Evolutionary conservation across 2,888 invertebrate species (phyloP).

Genomic region (Ophion ellenae): DNA sequence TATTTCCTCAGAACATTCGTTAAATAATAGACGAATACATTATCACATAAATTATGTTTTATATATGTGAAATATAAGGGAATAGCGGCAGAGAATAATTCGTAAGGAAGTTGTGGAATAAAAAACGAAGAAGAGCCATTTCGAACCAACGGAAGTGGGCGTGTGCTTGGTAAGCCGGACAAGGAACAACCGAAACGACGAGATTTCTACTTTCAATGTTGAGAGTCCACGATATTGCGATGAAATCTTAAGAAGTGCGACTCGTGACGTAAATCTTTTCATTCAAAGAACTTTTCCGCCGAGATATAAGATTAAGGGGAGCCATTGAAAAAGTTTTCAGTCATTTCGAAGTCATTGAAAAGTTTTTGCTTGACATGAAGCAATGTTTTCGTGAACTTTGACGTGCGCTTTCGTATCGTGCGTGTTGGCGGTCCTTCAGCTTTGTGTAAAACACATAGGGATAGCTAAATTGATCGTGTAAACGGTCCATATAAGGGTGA

Average conservation of each 20-base stretch:
- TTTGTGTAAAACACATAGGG: neutral
- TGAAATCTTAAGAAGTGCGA: slow-evolving; percentile 3
- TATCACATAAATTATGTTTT: too few relatives aligned
- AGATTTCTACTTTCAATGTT: slow-evolving; percentile 2
- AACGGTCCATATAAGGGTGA: slow-evolving; percentile 6
- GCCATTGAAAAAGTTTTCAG: too few relatives aligned
- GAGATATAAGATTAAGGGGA: slow-evolving; percentile 4
- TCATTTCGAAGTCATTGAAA: slow-evolving; percentile 16
- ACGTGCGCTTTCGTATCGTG: neutral
- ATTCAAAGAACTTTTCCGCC: slow-evolving; percentile 6
- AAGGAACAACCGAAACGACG: slow-evolving; percentile 1
- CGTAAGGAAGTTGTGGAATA: neutral
- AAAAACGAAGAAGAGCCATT: slow-evolving; percentile 1
- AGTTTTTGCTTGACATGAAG: slow-evolving; percentile 8
- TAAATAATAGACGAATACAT: too few relatives aligned
- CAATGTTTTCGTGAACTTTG: neutral
- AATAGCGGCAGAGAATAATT: neutral
- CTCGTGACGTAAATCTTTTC: neutral
- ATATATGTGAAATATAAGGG: too few relatives aligned
- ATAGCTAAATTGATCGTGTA: neutral
- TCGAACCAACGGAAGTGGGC: neutral
- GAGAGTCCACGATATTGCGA: neutral
- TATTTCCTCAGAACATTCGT: too few relatives aligned
- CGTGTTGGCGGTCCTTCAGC: slow-evolving; percentile 3
- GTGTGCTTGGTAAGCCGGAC: neutral